Evolutionary conservation across 2,888 invertebrate genomes (phyloP), one percentile per base, ranked within the genome.

Genomic region (Portevinia maculata): DNA sequence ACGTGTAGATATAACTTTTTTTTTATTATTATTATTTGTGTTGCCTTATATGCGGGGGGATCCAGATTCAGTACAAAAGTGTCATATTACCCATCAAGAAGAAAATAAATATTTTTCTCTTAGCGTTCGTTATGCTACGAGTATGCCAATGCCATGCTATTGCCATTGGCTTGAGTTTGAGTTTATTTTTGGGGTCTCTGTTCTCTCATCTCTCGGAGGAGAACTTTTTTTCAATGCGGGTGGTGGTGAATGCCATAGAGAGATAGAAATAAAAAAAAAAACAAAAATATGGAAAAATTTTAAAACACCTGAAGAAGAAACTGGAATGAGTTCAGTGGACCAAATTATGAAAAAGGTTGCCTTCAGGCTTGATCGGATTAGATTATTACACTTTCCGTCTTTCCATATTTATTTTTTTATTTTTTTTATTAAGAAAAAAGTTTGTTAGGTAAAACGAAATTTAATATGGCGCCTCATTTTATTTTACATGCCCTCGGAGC

Each of bases 281-380:
- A 39, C 2, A 50, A 19, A 11, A 57, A 39, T n/a, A n/a, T n/a
- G n/a, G n/a, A n/a, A n/a, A n/a, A n/a, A n/a, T 50, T 39, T 50
- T 39, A 8, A 64, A 71, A 53, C 81, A 83, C 81, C 71, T 76
- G 64, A 75, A 79, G 19, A 55, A 46, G 39, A 19, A 71, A 50
- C 50, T 69, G 59, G 60, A 83, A 71, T 78, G 55, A 67, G 81
- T 78, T 78, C 65, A 83, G 70, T 83, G 70, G 78, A 83, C 76
- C 71, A 83, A 83, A 76, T 65, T 70, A 55, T 71, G 11, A 34
- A 37, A 59, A 65, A 62, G 48, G 52, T 53, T 65, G 52, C 50
- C 60, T 57, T 65, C 53, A 48, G 65, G 57, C 65, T 83, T 83
- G 71, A 83, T 76, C 81, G 65, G 81, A 83, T 83, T 83, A 83